Base-by-base conservation (phyloP, 2,888 invertebrate species). In the Embidobia sp. region DNA sequence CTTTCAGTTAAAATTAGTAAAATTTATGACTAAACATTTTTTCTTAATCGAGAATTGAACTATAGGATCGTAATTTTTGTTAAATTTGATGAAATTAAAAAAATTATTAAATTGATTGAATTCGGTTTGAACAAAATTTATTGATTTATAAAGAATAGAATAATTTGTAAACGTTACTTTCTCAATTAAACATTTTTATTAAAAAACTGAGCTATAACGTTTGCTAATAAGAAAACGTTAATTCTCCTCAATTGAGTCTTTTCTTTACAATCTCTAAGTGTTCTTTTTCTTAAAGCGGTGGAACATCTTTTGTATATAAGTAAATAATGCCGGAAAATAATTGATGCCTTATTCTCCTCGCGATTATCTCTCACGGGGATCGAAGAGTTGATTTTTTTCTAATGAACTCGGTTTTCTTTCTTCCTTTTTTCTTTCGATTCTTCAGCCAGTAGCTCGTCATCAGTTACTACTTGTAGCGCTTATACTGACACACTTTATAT, bases 401-500 rank as follows among this genome's bases (percentile, higher is more conserved):
- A n/a, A 13, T 19, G 11, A 35, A 51, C 69, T 55, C 19, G 3
- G 8, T 13, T 40, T 22, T 19, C 48, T 53, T 22, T 33, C n/a
- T 48, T 27, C 15, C 2, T 13, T 13, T 16, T 33, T 11, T 16
- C 11, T 16, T 37, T 40, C 27, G 37, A 1, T 8, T 53, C 31
- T 53, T 18, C 8, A 46, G 46, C 22, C 11, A n/a, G n/a, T n/a
- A n/a, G 26, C 40, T 6, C 74, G 66, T 59, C 66, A 74, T 66
- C 59, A 46, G 59, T 66, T 74, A 74, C 57, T 42, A 10, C 42
- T 70, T 33, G 59, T 35, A 57, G 15, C 49, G 13, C 44, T 66
- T 59, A n/a, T 22, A 37, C 59, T 66, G 51, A 51, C 66, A 66
- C 59, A 44, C 59, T 74, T 59, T 73, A 59, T 73, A 59, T 33